Evolutionary conservation across 2,888 invertebrate genomes (phyloP), one percentile per base, ranked within the genome.

Genomic region (Lissonota sp.): DNA sequence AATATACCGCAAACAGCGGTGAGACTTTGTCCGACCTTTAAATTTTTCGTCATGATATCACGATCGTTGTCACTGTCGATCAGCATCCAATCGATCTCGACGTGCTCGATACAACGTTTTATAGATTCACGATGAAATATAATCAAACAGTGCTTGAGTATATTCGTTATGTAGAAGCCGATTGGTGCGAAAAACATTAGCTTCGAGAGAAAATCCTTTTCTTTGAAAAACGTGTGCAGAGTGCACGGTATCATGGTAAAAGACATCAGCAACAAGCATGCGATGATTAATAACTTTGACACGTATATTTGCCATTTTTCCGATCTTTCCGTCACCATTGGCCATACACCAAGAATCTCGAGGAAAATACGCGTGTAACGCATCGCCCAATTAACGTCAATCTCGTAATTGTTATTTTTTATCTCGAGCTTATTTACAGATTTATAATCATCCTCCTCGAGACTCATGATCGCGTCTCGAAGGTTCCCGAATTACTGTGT

Each of bases 1-100:
- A 87, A 87, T 1, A 86, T 12, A 4, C 83, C 85, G 55, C 86
- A 84, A 0, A 80, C 5, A 6, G 58, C 46, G 8, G 74, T 83
- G 5, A 83, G 51, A 5, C 37, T 7, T 4, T 69, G 70, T 42
- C 78, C 79, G n/a, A 71, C 57, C 14, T 67, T 83, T 0, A 57
- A 71, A 53, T 78, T 80, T 2, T 57, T 70, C 5, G n/a, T 42
- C 74, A 83, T 83, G 14, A 80, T 55, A 60, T 83, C 60, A 1
- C 86, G 84, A 26, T 87, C 84, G 4, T 46, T 44, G 0, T 5
- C 12, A 6, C 37, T 51, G 37, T 80, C 71, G 42, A 85, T 83
- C 10, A 6, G 10, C 64, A 26, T 64, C 81, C 74, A 78, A 46
- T 80, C 80, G 10, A 14, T 7, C 26, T 78, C 55, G 8, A 78